Conservation (phyloP, 92 coral and sea anemone genomes). For the Epizoanthus stellaris region DNA sequence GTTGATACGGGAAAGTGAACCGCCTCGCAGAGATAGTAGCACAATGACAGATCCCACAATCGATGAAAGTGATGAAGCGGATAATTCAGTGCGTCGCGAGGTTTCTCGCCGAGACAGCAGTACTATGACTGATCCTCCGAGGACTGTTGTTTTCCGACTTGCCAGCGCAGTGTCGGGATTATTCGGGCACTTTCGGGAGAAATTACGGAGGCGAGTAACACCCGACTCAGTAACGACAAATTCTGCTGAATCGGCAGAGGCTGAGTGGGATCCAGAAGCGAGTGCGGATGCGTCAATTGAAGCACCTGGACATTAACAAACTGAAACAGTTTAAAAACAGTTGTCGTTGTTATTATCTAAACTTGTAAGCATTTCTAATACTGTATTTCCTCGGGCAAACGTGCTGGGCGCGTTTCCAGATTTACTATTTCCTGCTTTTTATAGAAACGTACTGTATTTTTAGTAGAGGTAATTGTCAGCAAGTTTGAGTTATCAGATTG, state of each 20-base stretch:
- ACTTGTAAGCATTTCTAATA: not conserved
- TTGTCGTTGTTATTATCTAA: not conserved
- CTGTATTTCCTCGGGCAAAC: too few relatives aligned
- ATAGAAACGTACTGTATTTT: too few relatives aligned
- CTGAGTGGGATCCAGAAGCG: not conserved
- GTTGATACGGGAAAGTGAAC: not conserved
- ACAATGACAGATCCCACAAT: conserved; percentile 20
- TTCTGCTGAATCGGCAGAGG: conserved; percentile 4
- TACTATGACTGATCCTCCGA: conserved; percentile 20
- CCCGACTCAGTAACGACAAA: conserved; percentile 7
- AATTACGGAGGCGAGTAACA: not conserved
- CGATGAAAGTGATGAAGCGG: conserved; percentile 2
- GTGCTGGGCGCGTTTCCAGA: too few relatives aligned
- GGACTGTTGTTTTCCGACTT: not conserved
- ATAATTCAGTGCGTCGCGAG: not conserved
- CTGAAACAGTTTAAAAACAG: not conserved
- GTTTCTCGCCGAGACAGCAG: conserved; percentile 16
- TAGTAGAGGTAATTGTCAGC: too few relatives aligned
- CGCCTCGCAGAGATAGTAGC: conserved; percentile 18
- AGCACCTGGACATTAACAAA: not conserved
- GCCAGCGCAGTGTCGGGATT: conserved; percentile 20
- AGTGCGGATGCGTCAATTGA: not conserved
- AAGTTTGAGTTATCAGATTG: too few relatives aligned
- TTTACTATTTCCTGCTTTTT: too few relatives aligned
- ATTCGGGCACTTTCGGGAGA: conserved; percentile 11